Percentiles rank a stretch among this genome's conserved stretches.
Evolutionary conservation across 2,797 vertebrate species (phyloP).

Genomic region (Malacoctenus gilli): DNA sequence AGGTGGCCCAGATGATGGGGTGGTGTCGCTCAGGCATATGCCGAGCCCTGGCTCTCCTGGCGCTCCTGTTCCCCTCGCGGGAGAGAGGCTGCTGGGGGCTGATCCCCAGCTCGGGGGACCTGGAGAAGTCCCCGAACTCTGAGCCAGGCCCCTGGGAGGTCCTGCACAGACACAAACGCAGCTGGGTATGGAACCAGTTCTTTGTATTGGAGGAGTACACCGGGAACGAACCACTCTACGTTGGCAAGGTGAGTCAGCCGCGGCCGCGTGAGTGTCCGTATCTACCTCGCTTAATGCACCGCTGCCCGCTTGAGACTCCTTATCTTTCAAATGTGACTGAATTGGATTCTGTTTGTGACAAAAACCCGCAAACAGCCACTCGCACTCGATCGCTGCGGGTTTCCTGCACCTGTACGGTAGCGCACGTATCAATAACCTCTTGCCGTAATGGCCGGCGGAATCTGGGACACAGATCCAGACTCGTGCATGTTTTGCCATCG

Average conservation of each 20-base stretch:
- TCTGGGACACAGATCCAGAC: constrained; percentile 56
- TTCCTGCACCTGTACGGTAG: constrained; percentile 30
- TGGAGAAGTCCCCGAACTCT: constrained; percentile 57
- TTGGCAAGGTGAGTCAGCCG: constrained; percentile 91
- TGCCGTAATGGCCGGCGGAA: constrained; percentile 55
- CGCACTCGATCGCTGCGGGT: constrained; percentile 5
- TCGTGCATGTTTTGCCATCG: constrained; percentile 40
- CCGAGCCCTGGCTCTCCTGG: constrained; percentile 81
- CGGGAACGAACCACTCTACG: constrained; percentile 94
- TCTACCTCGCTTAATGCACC: constrained; percentile 13
- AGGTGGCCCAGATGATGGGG: constrained; percentile 84
- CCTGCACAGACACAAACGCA: constrained; percentile 88
- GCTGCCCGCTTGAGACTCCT: neutral
- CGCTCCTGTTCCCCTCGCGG: constrained; percentile 85
- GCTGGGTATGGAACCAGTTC: constrained; percentile 99
- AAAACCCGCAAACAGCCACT: neutral
- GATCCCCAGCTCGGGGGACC: constrained; percentile 67
- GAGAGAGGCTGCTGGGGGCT: constrained; percentile 81
- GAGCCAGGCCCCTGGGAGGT: constrained; percentile 78
- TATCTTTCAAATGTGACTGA: neutral
- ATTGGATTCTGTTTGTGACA: neutral
- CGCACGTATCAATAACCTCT: constrained; percentile 62
- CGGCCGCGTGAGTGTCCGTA: constrained; percentile 26
- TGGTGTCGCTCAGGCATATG: constrained; percentile 76
- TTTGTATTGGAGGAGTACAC: constrained; percentile 98